Conservation (phyloP, 2,888 invertebrate species). For the Eumerus sabulonum region DNA sequence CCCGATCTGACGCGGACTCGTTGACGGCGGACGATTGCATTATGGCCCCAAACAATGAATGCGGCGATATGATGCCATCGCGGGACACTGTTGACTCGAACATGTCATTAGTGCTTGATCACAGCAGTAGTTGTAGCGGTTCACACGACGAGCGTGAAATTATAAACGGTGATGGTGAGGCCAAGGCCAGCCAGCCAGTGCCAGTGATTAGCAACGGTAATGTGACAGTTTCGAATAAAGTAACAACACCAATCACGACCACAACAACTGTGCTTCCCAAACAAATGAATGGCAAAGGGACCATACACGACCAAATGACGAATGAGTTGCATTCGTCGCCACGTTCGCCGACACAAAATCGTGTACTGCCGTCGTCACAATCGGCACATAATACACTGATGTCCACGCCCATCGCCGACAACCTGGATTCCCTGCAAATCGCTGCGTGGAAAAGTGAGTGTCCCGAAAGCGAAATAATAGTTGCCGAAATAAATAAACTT, state of each 20-base stretch:
- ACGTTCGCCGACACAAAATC: conserved; percentile 39
- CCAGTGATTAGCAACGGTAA: conserved; percentile 67
- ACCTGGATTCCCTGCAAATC: conserved; percentile 86
- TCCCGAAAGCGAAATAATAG: conserved; percentile 90
- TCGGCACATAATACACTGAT: conserved; percentile 72
- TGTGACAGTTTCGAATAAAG: conserved; percentile 50
- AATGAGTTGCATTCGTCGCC: conserved; percentile 46
- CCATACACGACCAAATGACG: conserved; percentile 54
- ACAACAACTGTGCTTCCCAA: conserved; percentile 50
- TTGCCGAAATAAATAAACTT: conserved; percentile 95
- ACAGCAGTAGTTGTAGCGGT: conserved; percentile 74
- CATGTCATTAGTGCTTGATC: conserved; percentile 79
- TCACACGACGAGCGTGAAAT: conserved; percentile 57
- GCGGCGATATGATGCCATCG: conserved; percentile 87
- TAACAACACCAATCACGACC: conserved; percentile 56
- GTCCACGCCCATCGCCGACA: conserved; percentile 80
- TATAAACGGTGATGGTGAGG: conserved; percentile 64
- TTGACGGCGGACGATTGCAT: conserved; percentile 82
- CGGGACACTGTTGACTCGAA: conserved; percentile 90
- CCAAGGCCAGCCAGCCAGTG: conserved; percentile 63
- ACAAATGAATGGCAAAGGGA: conserved; percentile 40
- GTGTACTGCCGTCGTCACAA: conserved; percentile 48
- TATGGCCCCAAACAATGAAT: conserved; percentile 82
- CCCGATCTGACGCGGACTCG: conserved; percentile 79
- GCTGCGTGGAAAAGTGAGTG: conserved; percentile 91